Evolutionary conservation across 2,888 invertebrate genomes (phyloP).

Genomic region (Artemia sinica): DNA sequence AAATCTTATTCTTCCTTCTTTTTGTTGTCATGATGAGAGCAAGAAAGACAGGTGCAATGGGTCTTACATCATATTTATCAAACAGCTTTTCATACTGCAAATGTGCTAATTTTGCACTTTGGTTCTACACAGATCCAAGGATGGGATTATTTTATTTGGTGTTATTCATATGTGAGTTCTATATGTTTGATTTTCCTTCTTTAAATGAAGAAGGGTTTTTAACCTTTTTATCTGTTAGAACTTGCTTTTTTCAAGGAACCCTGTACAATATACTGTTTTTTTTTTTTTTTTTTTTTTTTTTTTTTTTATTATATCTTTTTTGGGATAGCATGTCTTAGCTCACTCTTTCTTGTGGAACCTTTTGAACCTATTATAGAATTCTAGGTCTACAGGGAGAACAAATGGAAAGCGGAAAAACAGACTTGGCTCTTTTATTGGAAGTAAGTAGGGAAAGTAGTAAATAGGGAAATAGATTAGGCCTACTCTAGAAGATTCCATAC

Average conservation of each 20-base stretch:
- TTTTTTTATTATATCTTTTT: too few species aligned
- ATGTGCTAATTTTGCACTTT: constrained; percentile 74
- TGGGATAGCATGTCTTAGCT: neutral
- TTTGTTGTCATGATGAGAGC: constrained; percentile 88
- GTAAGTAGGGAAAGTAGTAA: too few species aligned
- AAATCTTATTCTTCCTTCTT: constrained; percentile 83
- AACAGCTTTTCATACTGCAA: constrained; percentile 90
- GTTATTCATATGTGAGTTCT: constrained; percentile 46
- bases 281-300: too few species aligned
- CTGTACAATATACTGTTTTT: constrained; percentile 17
- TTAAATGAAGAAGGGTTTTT: neutral
- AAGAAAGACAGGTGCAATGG: constrained; percentile 69
- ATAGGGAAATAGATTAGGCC: too few species aligned
- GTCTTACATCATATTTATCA: constrained; percentile 76
- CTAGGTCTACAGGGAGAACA: too few species aligned
- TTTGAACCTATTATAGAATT: too few species aligned
- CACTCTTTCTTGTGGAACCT: neutral
- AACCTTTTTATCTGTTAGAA: constrained; percentile 8
- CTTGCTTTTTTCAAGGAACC: neutral
- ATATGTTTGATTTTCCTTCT: neutral
- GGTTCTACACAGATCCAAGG: constrained; percentile 69
- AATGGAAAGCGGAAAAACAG: too few species aligned
- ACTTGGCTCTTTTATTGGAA: too few species aligned
- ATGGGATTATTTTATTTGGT: constrained; percentile 66
- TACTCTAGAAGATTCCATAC: too few species aligned